Evolutionary conservation across 2,797 vertebrate genomes (phyloP), one percentile per base, ranked within the genome.

Genomic region (Heterohyrax brucei): DNA sequence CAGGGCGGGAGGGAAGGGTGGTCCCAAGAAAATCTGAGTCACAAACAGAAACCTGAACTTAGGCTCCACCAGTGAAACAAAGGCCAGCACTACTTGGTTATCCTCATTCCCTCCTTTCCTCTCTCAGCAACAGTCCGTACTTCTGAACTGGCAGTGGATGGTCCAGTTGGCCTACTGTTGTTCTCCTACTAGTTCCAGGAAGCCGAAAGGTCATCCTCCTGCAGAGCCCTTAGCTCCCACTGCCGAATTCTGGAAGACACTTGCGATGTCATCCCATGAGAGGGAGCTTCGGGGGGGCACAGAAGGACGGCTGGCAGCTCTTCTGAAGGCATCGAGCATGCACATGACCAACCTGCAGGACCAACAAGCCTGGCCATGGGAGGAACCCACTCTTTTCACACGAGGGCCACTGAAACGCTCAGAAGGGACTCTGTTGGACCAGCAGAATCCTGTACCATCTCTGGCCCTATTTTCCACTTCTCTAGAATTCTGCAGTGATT

Each of bases 391-490:
- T 10, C 10, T 30, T 30, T 44, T 16, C 30, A 18, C 19, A 0
- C 0, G 7, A 19, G 18, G 64, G 61, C 18, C 33, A 82, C 26
- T 28, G 7, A 50, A 66, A 68, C n/a, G 62, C 9, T 30, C 24
- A 62, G 64, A 61, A 44, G 0, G 5, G 70, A 33, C 1, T 75
- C 22, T 56, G 28, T 14, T 53, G 68, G 33, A 73, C 21, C 3
- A 14, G 1, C 0, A 13, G 68, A 75, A 7, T n/a, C 62, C 2
- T 0, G 0, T 10, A 1, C 13, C 1, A 5, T 6, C 21, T 62
- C 30, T 28, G 53, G 12, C 24, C 30, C 19, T 19, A 66, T 19
- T 22, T 70, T 30, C n/a, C 76, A 62, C 77, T 66, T 70, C 50
- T 78, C 56, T 59, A 39, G 62, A 73, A 28, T 19, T 73, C 22